Evolutionary conservation across 2,113 vertebrate species (phyloP), one percentile per base, ranked within the genome.

Genomic region (Ochotona curzoniae): DNA sequence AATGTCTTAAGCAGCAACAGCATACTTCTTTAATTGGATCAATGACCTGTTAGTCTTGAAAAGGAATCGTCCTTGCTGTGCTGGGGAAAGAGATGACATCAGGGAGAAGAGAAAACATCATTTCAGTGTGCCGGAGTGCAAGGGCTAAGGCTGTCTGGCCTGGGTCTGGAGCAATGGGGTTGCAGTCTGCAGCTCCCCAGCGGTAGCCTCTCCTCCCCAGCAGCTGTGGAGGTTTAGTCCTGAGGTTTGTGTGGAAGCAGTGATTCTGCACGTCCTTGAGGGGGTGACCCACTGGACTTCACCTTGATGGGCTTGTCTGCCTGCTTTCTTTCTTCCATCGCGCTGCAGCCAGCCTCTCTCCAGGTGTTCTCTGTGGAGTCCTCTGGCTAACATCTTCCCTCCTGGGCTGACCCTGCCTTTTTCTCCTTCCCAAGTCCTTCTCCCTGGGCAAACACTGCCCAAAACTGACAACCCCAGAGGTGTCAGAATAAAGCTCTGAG

Each of bases 381-480:
- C 17, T 35, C n/a, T 35, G 0, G 9, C 12, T 67, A n/a, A 18
- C 23, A 5, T 63, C 57, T 38, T 63, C n/a, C 47, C 3, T 78
- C 26, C 35, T 20, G 10, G 44, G 47, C 18, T 20, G 1, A 2
- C 5, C 11, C 8, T 35, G 18, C 25, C 20, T 71, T 71, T 20
- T 25, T 75, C 0, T 8, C 8, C 61, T 85, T 30, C 8, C 44
- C 1, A 3, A 28, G 76, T 11, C 0, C 3, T 69, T 49, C 51
- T 51, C 71, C 18, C 83, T 44, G 71, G 28, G 30, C 10, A 83
- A 93, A 61, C 7, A 25, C 9, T 69, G 18, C 73, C 67, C 89
- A 28, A 80, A 80, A 44, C 61, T 90, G 93, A 92, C 64, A 61
- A 60, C 75, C 79, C 9, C 8, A 49, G 61, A 87, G 10, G 18